Conservation (phyloP, 2,113 vertebrate genomes). For the Brevimyrus niger region DNA sequence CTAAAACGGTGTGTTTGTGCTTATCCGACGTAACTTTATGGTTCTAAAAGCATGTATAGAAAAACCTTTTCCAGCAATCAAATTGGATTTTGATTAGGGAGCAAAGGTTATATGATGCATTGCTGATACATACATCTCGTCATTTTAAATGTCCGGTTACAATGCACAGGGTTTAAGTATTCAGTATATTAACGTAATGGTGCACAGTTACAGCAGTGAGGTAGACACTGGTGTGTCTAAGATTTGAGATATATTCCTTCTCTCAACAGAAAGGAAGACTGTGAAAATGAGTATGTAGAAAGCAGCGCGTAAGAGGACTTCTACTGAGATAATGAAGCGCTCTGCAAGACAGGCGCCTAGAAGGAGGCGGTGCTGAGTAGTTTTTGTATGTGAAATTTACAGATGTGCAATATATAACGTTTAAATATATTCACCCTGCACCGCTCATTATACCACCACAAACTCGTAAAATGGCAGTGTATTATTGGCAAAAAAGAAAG, state of each 20-base stretch:
- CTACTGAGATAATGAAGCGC: conserved; percentile 57
- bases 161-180: background rate
- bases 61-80: background rate
- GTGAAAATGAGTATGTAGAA: conserved; percentile 65
- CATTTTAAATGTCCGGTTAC: background rate
- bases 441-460: background rate
- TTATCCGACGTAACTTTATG: background rate
- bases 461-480: background rate
- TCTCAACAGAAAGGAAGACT: conserved; percentile 57
- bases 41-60: background rate
- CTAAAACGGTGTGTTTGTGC: background rate
- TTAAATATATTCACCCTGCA: background rate
- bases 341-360: conserved; percentile 48
- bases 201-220: conserved; percentile 41
- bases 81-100: background rate
- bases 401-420: background rate
- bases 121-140: background rate
- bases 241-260: conserved; percentile 57
- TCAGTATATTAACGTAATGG: conserved; percentile 31
- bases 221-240: conserved; percentile 53
- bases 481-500: background rate
- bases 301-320: conserved; percentile 59
- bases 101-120: background rate
- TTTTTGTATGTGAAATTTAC: background rate
- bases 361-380: conserved; percentile 33